Conservation (phyloP, 2,797 vertebrate species). For the Amniataba percoides region DNA sequence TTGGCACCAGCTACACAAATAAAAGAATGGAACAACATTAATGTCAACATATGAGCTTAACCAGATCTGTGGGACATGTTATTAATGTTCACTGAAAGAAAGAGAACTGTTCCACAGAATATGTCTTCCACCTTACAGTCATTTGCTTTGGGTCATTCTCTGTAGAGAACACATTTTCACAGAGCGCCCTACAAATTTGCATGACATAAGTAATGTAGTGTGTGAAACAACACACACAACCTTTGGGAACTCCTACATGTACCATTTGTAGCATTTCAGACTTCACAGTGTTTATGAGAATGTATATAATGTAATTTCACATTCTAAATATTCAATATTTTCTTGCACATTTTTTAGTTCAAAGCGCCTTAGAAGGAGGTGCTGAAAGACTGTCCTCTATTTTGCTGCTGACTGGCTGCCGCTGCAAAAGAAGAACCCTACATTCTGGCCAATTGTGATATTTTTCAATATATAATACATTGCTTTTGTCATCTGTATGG, state of each 20-base stretch:
- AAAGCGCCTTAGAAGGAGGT: neutral
- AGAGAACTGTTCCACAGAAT: neutral
- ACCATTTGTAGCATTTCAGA: too few species aligned
- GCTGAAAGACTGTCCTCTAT: neutral
- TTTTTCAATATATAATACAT: too few species aligned
- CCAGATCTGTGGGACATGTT: too few species aligned
- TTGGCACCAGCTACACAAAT: neutral
- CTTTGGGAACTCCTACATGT: too few species aligned
- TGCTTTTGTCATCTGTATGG: too few species aligned
- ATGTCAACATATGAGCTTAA: neutral
- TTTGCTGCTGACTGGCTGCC: too few species aligned
- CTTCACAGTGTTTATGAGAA: too few species aligned
- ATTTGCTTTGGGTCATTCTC: neutral
- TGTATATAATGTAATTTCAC: too few species aligned
- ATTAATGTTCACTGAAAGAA: neutral
- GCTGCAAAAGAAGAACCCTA: too few species aligned
- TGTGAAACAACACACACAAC: too few species aligned
- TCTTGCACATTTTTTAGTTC: neutral
- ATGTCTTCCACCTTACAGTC: neutral
- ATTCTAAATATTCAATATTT: neutral
- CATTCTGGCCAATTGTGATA: too few species aligned
- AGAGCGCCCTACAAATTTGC: neutral
- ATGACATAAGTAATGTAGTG: neutral
- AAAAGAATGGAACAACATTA: neutral
- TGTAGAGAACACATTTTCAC: neutral